Evolutionary conservation across 2,797 vertebrate genomes (phyloP).

Genomic region (Thalassophryne amazonica): DNA sequence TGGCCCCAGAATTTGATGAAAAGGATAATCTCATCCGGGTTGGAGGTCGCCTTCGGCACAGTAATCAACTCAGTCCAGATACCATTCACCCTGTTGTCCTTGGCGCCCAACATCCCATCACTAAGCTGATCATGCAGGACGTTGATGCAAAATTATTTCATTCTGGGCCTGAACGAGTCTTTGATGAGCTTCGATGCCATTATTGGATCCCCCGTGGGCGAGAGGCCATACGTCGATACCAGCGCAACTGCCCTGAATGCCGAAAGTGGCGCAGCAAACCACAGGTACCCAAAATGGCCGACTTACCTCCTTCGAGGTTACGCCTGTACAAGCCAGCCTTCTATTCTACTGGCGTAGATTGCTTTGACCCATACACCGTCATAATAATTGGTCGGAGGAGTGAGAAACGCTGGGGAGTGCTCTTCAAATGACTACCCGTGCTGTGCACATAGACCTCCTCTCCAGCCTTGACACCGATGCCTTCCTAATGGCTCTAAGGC

Average conservation of each 20-base stretch:
- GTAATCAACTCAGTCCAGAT: background rate
- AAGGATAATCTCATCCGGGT: constrained; percentile 2
- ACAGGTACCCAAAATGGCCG: constrained; percentile 6
- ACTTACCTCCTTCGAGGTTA: background rate
- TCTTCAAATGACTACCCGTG: background rate
- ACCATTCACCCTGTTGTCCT: constrained; percentile 5
- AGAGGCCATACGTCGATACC: background rate
- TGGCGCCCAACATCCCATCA: constrained; percentile 9
- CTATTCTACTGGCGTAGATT: background rate
- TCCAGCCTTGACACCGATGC: background rate
- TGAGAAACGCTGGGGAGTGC: constrained; percentile 8
- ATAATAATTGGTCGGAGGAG: background rate
- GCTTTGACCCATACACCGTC: background rate
- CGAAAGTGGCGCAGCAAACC: background rate
- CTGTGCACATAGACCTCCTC: background rate
- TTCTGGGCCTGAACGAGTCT: constrained; percentile 4
- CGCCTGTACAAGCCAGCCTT: background rate
- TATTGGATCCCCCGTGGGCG: constrained; percentile 5
- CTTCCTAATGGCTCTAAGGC: background rate
- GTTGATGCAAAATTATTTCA: background rate
- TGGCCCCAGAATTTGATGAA: constrained; percentile 1
- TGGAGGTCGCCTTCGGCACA: background rate
- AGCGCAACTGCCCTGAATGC: background rate
- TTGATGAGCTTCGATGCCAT: background rate
- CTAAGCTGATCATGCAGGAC: constrained; percentile 11